Evolutionary conservation across 2,888 invertebrate genomes (phyloP), one percentile per base, ranked within the genome.

Genomic region (Drosophila differens): DNA sequence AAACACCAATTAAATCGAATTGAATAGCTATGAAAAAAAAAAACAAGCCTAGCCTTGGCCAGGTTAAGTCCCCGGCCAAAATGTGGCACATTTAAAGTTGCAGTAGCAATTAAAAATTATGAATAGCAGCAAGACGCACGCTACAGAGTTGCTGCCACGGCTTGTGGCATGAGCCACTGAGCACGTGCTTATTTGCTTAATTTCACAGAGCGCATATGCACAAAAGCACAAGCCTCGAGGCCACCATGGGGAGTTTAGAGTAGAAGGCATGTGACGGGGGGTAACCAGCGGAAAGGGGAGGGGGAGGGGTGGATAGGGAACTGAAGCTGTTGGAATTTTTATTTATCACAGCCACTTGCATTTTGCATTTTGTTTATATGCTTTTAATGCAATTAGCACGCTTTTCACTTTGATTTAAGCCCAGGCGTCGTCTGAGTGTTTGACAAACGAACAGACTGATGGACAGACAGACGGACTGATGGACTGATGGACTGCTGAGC

Each of bases 371-470:
- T 90, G 89, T 88, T 82, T 89, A 88, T 90, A 89, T 88, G 87
- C 81, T 88, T 90, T 88, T 90, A 88, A 88, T 90, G 87, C 87
- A 88, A 88, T 88, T 88, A 88, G 90, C 90, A 90, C 79, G 89
- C 89, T 88, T 86, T 89, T 89, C 89, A 89, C 90, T 90, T 88
- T 86, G 85, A 85, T 89, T 89, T 83, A 86, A 83, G 90, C 79
- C 71, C 86, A 79, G 81, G 69, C 75, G 75, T 69, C 71, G 76
- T 71, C 79, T 65, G 87, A 75, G 80, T 79, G 65, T 74, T 74
- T 76, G 77, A 71, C 71, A 71, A 58, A 70, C 71, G 30, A 44
- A 22, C 49, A 47, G 64, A 71, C 58, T 55, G 47, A 4, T 12
- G 16, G 52, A 41, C 33, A 3, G 9, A 35, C 28, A 10, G 49